Evolutionary conservation across 2,113 vertebrate species (phyloP).

Genomic region (Gnathonemus longibarbis): DNA sequence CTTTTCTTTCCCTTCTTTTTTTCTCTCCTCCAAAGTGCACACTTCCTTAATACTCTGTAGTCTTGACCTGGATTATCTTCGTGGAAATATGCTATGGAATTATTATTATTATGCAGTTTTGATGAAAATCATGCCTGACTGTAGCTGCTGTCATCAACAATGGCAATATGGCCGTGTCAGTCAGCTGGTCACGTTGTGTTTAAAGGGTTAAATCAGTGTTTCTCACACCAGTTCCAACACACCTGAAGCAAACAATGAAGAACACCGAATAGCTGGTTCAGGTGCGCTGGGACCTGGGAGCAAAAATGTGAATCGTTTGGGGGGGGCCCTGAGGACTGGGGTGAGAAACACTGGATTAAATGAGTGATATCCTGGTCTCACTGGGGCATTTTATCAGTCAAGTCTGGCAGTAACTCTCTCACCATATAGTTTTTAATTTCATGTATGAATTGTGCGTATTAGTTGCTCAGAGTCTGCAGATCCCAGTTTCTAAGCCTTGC

Average conservation of each 20-base stretch:
- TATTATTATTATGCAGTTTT: neutral
- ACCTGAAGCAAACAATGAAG: neutral
- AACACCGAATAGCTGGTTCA: neutral
- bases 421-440: neutral
- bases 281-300: neutral
- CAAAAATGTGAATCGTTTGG: neutral
- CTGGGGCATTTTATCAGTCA: neutral
- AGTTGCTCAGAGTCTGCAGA: neutral
- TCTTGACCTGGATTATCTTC: neutral
- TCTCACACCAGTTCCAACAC: neutral
- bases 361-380: neutral
- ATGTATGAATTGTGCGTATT: neutral
- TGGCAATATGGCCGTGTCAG: too few species aligned
- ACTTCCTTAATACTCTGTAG: neutral
- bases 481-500: constrained; percentile 20
- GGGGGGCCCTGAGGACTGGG: neutral
- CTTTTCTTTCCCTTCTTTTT: neutral
- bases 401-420: neutral
- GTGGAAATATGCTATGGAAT: neutral
- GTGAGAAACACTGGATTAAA: neutral
- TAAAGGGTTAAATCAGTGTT: neutral
- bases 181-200: neutral
- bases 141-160: neutral
- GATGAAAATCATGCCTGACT: neutral
- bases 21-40: neutral